These are phyloP conservation scores for Mermis nigrescens DNA, from an alignment of 2,888 invertebrate genomes.

Conservation along the genomic window DNA sequence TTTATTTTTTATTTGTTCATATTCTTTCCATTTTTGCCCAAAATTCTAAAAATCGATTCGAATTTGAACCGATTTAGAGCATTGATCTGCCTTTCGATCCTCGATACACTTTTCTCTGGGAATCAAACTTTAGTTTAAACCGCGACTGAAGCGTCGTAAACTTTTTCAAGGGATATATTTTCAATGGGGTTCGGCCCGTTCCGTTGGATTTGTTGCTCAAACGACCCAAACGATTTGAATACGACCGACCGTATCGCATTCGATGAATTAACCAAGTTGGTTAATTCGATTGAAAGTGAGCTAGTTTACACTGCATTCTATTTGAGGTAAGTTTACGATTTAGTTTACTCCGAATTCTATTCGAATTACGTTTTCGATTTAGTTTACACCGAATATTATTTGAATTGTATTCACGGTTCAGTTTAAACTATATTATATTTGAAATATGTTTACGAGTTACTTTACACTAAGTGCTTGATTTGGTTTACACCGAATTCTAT, in stretches of 20 bases:
- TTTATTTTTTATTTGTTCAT: background rate
- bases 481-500: too few relatives aligned
- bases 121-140: background rate
- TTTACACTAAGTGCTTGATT: too few relatives aligned
- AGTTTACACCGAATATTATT: background rate
- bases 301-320: background rate
- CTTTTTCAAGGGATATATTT: conserved; percentile 40
- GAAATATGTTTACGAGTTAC: too few relatives aligned
- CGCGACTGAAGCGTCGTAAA: background rate
- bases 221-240: conserved; percentile 38
- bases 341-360: background rate
- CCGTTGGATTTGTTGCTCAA: conserved; percentile 45
- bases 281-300: conserved; percentile 17
- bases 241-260: conserved; percentile 41
- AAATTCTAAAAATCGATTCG: background rate
- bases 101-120: too few relatives aligned
- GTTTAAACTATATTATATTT: too few relatives aligned
- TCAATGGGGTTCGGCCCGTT: conserved; percentile 48
- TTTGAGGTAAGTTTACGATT: too few relatives aligned
- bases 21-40: background rate
- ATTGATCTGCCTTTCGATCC: background rate
- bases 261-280: conserved; percentile 36
- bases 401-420: conserved; percentile 33
- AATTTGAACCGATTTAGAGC: background rate
- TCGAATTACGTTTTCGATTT: background rate